Base-by-base conservation (phyloP, 2,888 invertebrate species). In the Anagyrus pseudococci region DNA sequence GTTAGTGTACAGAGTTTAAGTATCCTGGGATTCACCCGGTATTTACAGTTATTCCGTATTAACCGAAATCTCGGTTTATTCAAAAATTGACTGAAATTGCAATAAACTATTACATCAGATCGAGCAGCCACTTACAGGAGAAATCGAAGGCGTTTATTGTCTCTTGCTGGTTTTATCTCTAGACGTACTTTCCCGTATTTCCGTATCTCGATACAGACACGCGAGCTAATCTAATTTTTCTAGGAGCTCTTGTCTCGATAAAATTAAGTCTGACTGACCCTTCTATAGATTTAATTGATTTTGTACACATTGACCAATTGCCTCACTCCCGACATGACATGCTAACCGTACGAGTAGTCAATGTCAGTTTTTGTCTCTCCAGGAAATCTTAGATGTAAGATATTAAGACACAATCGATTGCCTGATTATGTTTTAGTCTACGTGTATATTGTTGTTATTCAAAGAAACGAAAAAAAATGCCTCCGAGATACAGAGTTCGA, bases 251-350 rank as follows among this genome's bases (percentile, higher is more conserved):
- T 70, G 70, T 71, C 69, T 62, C 71, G 70, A 72, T 72, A 71
- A 73, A 67, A 56, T 65, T 64, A 59, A 67, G 25, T 58, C 68
- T 63, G 69, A 68, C 67, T 65, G 69, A 70, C 65, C 67, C 67
- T 64, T 68, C 70, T 69, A 70, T 68, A 67, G 68, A 72, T 72
- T 72, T 72, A 71, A 72, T 73, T 71, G 71, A 73, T 73, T 73
- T 71, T 68, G 25, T 48, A 71, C 68, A 69, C 69, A 68, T 70
- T 69, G 68, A 69, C 67, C 68, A 67, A 67, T 69, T 67, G 66
- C 64, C 66, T 57, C 66, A 66, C 62, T 66, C 68, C 64, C 65
- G 70, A 69, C 69, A 68, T 67, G 71, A 70, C 66, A 59, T 62
- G 53, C 68, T 67, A 70, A 72, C 70, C 41, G 68, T 68, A 69